Conservation (phyloP, 2,797 vertebrate species). For the Pitangus sulphuratus region DNA sequence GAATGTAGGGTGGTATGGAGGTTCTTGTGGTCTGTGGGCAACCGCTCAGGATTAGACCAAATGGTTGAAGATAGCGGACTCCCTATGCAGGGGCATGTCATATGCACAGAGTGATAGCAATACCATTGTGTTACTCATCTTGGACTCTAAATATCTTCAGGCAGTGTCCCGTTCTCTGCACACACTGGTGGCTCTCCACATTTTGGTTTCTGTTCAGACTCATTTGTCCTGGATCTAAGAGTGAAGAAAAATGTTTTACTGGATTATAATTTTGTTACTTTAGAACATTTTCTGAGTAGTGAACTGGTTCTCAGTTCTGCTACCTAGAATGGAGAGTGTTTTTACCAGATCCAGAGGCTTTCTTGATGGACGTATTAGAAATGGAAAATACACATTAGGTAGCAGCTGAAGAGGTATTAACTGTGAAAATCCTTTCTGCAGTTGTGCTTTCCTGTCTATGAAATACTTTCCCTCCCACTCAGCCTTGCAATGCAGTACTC, state of each 20-base stretch:
- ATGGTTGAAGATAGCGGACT: background rate
- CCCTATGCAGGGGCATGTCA: background rate
- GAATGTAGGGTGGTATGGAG: background rate
- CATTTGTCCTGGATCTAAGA: background rate
- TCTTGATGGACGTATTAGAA: background rate
- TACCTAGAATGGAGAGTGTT: background rate
- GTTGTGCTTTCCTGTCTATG: background rate
- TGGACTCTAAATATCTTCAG: background rate
- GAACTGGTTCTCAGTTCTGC: background rate
- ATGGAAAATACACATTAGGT: background rate
- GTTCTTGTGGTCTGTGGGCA: background rate
- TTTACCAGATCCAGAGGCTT: background rate
- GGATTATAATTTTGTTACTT: background rate
- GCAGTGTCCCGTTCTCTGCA: background rate
- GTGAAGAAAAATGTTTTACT: background rate
- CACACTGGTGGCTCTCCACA: background rate
- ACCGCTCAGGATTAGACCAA: background rate
- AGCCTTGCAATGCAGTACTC: background rate
- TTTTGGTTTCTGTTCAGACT: background rate
- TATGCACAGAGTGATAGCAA: background rate
- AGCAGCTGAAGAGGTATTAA: background rate
- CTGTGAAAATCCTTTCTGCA: background rate
- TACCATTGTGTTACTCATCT: background rate
- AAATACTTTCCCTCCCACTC: background rate
- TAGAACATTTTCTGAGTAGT: background rate